phyloP scores from a whole-genome alignment of 1,140 invertebrate species.

The Cydia fagiglandana region DNA sequence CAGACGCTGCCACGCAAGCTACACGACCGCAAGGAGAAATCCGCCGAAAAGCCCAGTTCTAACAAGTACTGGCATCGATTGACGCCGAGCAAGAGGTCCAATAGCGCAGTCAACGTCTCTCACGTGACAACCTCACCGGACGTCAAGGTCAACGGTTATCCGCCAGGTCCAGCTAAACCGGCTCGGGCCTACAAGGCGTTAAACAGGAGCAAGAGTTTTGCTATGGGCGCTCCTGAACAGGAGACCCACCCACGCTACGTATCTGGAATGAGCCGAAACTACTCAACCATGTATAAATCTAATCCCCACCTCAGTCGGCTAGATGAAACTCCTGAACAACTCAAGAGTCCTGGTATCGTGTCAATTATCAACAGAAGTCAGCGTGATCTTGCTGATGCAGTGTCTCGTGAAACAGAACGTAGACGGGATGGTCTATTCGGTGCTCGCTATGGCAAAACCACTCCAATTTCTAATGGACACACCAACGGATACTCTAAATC shows the following conservation, averaged over 20 bases:
- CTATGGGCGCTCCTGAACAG: slow-evolving; percentile 83
- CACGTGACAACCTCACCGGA: slow-evolving; percentile 80
- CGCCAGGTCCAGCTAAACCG: slow-evolving; percentile 84
- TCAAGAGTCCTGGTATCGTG: slow-evolving; percentile 91
- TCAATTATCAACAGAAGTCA: slow-evolving; percentile 91
- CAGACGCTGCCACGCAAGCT: slow-evolving; percentile 89
- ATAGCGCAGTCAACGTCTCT: slow-evolving; percentile 87
- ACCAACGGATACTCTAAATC: slow-evolving; percentile 70
- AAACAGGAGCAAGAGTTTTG: slow-evolving; percentile 91
- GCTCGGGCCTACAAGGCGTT: slow-evolving; percentile 87
- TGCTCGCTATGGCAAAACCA: slow-evolving; percentile 79
- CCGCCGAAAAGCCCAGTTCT: slow-evolving; percentile 74
- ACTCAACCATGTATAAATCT: slow-evolving; percentile 84
- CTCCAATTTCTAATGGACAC: slow-evolving; percentile 72
- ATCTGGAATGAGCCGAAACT: slow-evolving; percentile 69
- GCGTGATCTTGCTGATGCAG: slow-evolving; percentile 82
- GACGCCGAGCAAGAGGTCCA: slow-evolving; percentile 80
- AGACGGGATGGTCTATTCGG: slow-evolving; percentile 77
- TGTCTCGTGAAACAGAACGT: slow-evolving; percentile 72
- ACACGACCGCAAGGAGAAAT: slow-evolving; percentile 76
- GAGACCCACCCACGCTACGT: slow-evolving; percentile 71
- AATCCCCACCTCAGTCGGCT: slow-evolving; percentile 86
- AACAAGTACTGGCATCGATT: slow-evolving; percentile 76
- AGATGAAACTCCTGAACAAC: slow-evolving; percentile 84
- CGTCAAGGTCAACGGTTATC: slow-evolving; percentile 72